A percentile compares a stretch with the other conserved stretches of the same genome.
Conservation (phyloP, 2,888 invertebrate species). For the Ethmia dodecea region DNA sequence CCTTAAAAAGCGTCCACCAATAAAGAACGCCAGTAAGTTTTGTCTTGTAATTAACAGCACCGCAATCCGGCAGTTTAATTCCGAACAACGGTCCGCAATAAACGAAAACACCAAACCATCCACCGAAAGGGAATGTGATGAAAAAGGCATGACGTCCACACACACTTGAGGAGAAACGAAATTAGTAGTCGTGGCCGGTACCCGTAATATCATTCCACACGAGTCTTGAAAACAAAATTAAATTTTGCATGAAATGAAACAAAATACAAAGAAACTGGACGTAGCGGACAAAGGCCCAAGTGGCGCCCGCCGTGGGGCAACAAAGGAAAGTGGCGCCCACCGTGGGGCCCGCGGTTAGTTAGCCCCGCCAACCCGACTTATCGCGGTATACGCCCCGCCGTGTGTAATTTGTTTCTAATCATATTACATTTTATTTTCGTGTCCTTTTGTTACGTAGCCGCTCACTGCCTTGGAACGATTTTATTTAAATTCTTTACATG, state of each 20-base stretch:
- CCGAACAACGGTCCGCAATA: conserved; percentile 61
- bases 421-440: conserved; percentile 52
- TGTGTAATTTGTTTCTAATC: conserved; percentile 73
- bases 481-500: conserved; percentile 8
- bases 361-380: conserved; percentile 43
- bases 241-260: conserved; percentile 77
- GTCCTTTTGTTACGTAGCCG: conserved; percentile 8
- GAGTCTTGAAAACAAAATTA: conserved; percentile 77
- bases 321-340: conserved; percentile 15
- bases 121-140: conserved; percentile 74
- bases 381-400: conserved; percentile 38
- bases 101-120: conserved; percentile 61
- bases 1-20: conserved; percentile 28
- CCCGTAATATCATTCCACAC: conserved; percentile 74
- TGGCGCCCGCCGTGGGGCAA: conserved; percentile 24
- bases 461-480: conserved; percentile 9
- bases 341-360: conserved; percentile 54
- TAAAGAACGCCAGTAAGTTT: conserved; percentile 49
- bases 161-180: conserved; percentile 70
- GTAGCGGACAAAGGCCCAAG: conserved; percentile 49
- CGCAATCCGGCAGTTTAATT: conserved; percentile 69
- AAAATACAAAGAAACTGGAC: conserved; percentile 73
- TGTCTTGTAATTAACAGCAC: conserved; percentile 69
- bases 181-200: conserved; percentile 63
- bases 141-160: conserved; percentile 73